phyloP scores from a whole-genome alignment of 2,797 vertebrate genomes.

The Glossophaga mutica region DNA sequence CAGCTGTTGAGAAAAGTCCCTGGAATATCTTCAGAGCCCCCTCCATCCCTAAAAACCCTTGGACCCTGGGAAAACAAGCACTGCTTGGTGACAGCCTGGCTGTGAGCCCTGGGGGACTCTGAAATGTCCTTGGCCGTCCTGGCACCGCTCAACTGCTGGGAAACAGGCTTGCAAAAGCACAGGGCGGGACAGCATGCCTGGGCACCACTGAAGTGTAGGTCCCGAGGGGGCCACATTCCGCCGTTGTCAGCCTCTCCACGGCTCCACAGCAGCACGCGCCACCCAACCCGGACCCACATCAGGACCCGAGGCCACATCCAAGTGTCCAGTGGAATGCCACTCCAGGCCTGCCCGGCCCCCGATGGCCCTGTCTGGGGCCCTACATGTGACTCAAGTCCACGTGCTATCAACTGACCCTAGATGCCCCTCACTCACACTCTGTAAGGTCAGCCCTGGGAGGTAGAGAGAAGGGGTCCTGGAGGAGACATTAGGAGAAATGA shows the following conservation, averaged over 20 bases:
- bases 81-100: slow-evolving; percentile 3
- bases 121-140: slow-evolving; percentile 57
- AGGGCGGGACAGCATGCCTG: slow-evolving; percentile 40
- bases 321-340: slow-evolving; percentile 39
- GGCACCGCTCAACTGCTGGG: not conserved
- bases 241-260: not conserved
- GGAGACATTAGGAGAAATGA: not conserved
- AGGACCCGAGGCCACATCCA: not conserved
- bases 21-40: slow-evolving; percentile 14
- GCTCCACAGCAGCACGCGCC: not conserved
- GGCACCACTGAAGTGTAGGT: slow-evolving; percentile 52
- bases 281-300: not conserved
- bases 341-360: not conserved
- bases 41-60: not conserved
- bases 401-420: not conserved
- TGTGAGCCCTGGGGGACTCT: slow-evolving; percentile 17
- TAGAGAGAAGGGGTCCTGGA: not conserved
- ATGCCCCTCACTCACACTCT: not conserved
- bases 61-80: slow-evolving; percentile 48
- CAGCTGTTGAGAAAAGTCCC: slow-evolving; percentile 10
- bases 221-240: slow-evolving; percentile 35
- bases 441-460: not conserved
- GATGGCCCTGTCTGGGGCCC: not conserved
- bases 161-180: slow-evolving; percentile 30
- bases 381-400: not conserved